Conservation (phyloP, 37 sponge, comb jelly and placozoan species). For the Haliclona indistincta region DNA sequence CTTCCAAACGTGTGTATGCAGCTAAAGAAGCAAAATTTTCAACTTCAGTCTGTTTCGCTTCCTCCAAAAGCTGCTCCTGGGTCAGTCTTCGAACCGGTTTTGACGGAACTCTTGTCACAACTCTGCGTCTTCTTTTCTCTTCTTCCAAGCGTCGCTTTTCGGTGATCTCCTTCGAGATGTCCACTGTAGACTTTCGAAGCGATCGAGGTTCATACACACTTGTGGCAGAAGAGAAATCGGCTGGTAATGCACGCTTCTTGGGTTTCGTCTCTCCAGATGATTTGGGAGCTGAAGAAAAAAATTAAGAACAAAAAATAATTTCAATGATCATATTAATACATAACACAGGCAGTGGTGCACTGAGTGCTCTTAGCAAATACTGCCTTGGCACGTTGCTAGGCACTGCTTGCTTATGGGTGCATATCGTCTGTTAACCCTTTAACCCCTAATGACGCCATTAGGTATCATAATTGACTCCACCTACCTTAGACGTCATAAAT, state of each 20-base stretch:
- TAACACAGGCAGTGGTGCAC: too few relatives aligned
- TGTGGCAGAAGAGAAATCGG: background rate
- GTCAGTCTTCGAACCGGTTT: conserved; percentile 46
- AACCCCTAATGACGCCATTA: too few relatives aligned
- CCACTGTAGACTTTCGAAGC: conserved; percentile 63
- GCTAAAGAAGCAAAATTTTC: conserved; percentile 90
- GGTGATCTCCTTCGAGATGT: conserved; percentile 31
- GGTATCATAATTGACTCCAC: too few relatives aligned
- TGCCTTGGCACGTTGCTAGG: too few relatives aligned
- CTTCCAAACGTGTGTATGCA: conserved; percentile 83
- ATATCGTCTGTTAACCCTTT: too few relatives aligned
- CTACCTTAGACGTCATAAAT: too few relatives aligned
- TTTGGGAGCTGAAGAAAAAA: background rate
- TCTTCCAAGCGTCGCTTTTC: conserved; percentile 28
- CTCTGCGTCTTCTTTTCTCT: conserved; percentile 30
- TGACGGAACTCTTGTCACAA: background rate
- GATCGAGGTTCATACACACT: conserved; percentile 20
- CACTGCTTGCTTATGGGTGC: too few relatives aligned
- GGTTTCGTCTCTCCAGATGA: background rate
- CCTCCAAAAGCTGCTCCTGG: conserved; percentile 91
- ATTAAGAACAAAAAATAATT: too few relatives aligned
- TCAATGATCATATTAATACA: too few relatives aligned
- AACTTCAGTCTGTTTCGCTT: conserved; percentile 89
- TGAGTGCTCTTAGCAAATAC: too few relatives aligned
- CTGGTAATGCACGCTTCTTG: background rate